Evolutionary conservation across 2,888 invertebrate species (phyloP).

Genomic region (Macaria liturata): DNA sequence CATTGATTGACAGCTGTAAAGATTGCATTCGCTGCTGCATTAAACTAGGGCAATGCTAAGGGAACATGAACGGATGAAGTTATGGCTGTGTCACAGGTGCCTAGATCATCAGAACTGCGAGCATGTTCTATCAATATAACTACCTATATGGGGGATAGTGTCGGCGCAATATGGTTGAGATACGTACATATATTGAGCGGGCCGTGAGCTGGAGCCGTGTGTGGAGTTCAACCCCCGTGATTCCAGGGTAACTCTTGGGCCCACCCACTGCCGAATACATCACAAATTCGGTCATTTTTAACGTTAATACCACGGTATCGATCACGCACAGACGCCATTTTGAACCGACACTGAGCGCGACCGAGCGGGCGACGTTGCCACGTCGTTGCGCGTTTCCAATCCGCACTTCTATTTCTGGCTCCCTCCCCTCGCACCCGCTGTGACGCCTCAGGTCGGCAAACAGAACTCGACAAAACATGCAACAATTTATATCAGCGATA

Average conservation of each 20-base stretch:
- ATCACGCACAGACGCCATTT: constrained; percentile 83
- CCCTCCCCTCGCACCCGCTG: constrained; percentile 57
- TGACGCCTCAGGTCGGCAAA: constrained; percentile 68
- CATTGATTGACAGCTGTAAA: constrained; percentile 18
- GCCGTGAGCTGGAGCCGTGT: constrained; percentile 68
- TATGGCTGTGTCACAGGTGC: constrained; percentile 59
- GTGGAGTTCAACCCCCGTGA: constrained; percentile 65
- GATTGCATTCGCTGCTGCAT: constrained; percentile 33
- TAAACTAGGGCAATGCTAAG: constrained; percentile 43
- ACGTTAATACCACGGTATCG: constrained; percentile 79
- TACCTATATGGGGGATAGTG: constrained; percentile 63
- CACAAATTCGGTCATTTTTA: constrained; percentile 77
- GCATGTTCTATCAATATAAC: constrained; percentile 58
- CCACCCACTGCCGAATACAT: constrained; percentile 77
- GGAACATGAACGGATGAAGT: constrained; percentile 46
- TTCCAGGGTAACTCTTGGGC: constrained; percentile 72
- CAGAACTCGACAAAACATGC: constrained; percentile 73
- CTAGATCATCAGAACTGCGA: constrained; percentile 56
- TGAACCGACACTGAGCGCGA: constrained; percentile 78
- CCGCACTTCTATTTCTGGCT: constrained; percentile 79
- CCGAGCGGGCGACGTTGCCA: constrained; percentile 77
- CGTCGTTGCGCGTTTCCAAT: constrained; percentile 75
- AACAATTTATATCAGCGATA: constrained; percentile 56
- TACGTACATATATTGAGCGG: constrained; percentile 80
- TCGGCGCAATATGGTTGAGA: constrained; percentile 79